phyloP scores from a whole-genome alignment of 1,140 invertebrate species.

The Planococcus citri region DNA sequence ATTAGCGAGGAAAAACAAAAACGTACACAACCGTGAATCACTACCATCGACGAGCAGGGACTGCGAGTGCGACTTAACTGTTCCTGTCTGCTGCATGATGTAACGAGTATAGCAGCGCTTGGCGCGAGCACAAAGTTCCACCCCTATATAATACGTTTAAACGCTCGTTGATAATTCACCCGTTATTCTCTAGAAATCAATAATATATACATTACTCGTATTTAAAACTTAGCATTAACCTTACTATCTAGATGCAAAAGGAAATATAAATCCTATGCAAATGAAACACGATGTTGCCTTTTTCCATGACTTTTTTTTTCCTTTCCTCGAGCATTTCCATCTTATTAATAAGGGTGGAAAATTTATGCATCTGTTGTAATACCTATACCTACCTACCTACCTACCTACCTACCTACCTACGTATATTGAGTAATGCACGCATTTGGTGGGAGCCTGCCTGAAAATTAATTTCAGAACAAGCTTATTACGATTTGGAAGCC shows the following conservation, averaged over 20 bases:
- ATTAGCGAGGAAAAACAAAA: too few relatives aligned
- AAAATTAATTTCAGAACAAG: too few relatives aligned
- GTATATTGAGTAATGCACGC: too few relatives aligned
- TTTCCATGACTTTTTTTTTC: background rate
- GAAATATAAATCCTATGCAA: background rate
- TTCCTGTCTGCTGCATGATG: slow-evolving; percentile 15
- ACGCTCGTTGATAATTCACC: slow-evolving; percentile 12
- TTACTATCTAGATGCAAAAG: background rate
- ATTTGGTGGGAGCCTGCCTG: too few relatives aligned
- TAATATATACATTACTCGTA: slow-evolving; percentile 10
- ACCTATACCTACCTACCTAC: too few relatives aligned
- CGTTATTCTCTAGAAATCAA: background rate
- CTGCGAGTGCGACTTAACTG: slow-evolving; percentile 9
- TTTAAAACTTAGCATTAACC: background rate
- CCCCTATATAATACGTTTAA: slow-evolving; percentile 9
- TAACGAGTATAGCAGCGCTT: background rate
- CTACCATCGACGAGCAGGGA: slow-evolving; percentile 16
- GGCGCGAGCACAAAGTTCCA: slow-evolving; percentile 15
- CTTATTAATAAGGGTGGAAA: too few relatives aligned
- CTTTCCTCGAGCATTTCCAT: too few relatives aligned
- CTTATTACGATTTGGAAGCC: too few relatives aligned
- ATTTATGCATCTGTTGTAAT: too few relatives aligned
- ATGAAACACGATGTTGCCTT: background rate
- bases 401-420: too few relatives aligned
- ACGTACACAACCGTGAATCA: background rate